Evolutionary conservation across 2,888 invertebrate species (phyloP), one percentile per base, ranked within the genome.

Genomic region (Oeneis ivallda): DNA sequence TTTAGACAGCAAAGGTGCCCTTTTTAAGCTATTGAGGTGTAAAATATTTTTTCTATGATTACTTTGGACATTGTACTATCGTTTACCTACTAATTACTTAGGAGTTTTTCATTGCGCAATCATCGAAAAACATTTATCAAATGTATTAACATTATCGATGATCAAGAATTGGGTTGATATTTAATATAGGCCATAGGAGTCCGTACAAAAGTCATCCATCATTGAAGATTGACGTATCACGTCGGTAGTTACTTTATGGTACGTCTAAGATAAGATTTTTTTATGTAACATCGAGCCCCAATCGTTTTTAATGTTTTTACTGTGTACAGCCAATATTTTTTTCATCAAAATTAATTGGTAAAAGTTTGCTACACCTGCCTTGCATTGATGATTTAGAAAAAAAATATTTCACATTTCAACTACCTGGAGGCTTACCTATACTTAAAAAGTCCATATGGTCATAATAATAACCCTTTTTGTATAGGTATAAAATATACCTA

Each of bases 211-310:
- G 19, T 50, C 50, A 13, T 50, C 26, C 49, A 49, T 49, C 49
- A 49, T 10, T 49, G 49, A 49, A 49, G 49, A 49, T 49, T 50
- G 26, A 32, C 26, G 26, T 13, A 50, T 50, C 50, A 50, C 50
- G 19, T 19, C 50, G 26, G 11, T 26, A 50, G 26, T 26, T 26
- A 50, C 50, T 26, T 13, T 50, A 26, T 32, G 26, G 26, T 32
- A 13, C 13, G 13, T 13, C 50, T 50, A 11, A 47, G 49, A 49
- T 17, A 19, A 49, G 10, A 49, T 19, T 45, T 49, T 49, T 49
- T 49, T 15, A 15, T 39, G 39, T 39, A 15, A 47, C 47, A 47
- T 15, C 8, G 15, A 47, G 15, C 2, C 15, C 47, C 47, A 15
- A 45, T 45, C 15, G 6, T 17, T 19, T 19, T 4, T 11, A 5